Base-by-base conservation (phyloP, 2,888 invertebrate genomes). In the Scaptomyza tumidula region DNA sequence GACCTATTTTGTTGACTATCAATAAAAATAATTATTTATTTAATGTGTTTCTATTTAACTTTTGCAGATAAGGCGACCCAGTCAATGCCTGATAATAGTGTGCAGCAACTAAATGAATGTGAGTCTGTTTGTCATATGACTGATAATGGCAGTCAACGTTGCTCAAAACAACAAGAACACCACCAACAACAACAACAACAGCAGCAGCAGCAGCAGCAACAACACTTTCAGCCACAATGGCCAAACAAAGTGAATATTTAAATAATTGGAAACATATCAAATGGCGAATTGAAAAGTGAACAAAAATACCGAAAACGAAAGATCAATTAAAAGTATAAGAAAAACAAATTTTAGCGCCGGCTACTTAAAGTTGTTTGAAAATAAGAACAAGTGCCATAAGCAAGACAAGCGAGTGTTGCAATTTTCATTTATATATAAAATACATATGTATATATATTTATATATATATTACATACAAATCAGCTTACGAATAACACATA, bases 211-310 rank as follows among this genome's bases (percentile, higher is more conserved):
- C 45, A 59, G 33, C 50, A 48, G 7, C 19, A 46, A 19, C 52
- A 68, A 35, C 48, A 64, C 78, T 80, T 80, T 83, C 39, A 58
- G 56, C 70, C 64, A 82, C 88, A 85, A 89, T 83, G 81, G 88
- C 88, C 71, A 80, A 80, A 55, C 89, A 89, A 80, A 78, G 80
- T 90, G 91, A 91, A 84, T 92, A 91, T 83, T 90, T 91, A 92
- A 95, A 95, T 93, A 94, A 95, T 94, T 95, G 95, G 95, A 95
- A 95, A 93, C 95, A 96, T 94, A 95, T 94, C 93, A 95, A 95
- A 94, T 95, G 95, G 95, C 95, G 95, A 88, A 86, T 79, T 85
- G 88, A 78, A 68, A 75, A 73, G 67, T 75, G 68, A 71, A 73
- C 33, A 33, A 10, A 10, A 33, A 33, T 10, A 33, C 10, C 33